phyloP scores from a whole-genome alignment of 2,797 vertebrate species.

The Clarias pachynema region DNA sequence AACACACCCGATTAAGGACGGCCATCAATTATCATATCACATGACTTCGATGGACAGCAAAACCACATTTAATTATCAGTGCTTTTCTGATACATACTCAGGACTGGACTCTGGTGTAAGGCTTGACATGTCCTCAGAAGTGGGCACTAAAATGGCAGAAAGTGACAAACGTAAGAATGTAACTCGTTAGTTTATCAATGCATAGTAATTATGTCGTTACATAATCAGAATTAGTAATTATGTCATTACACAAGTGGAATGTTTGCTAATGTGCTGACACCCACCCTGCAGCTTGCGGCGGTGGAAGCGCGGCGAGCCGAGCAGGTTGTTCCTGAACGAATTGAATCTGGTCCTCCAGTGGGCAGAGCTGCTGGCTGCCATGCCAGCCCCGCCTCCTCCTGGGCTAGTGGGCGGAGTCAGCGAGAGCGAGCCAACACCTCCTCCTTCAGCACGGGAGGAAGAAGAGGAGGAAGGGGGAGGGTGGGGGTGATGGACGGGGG shows the following conservation, averaged over 20 bases:
- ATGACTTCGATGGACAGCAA: neutral
- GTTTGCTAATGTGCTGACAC: slow-evolving; percentile 18
- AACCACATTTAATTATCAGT: slow-evolving; percentile 21
- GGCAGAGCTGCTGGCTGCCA: slow-evolving; percentile 86
- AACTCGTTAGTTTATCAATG: neutral
- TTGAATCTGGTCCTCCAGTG: slow-evolving; percentile 93
- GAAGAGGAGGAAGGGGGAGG: slow-evolving; percentile 79
- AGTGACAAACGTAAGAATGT: neutral
- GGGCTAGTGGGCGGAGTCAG: slow-evolving; percentile 82
- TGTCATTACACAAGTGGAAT: neutral
- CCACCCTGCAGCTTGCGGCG: slow-evolving; percentile 93
- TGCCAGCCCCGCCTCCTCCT: slow-evolving; percentile 74
- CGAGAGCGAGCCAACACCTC: slow-evolving; percentile 75
- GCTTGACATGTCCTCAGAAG: slow-evolving; percentile 93
- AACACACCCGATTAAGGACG: neutral
- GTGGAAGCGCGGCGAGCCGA: slow-evolving; percentile 91
- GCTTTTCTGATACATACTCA: slow-evolving; percentile 79
- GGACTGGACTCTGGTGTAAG: slow-evolving; percentile 92
- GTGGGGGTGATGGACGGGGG: slow-evolving; percentile 90
- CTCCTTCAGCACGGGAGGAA: slow-evolving; percentile 75
- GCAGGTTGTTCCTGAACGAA: slow-evolving; percentile 92
- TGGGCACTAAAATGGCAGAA: slow-evolving; percentile 78
- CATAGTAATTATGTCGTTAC: neutral
- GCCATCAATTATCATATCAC: neutral
- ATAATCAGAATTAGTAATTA: neutral